Conservation (phyloP, 2,888 invertebrate genomes). For the Lasiommata megera region DNA sequence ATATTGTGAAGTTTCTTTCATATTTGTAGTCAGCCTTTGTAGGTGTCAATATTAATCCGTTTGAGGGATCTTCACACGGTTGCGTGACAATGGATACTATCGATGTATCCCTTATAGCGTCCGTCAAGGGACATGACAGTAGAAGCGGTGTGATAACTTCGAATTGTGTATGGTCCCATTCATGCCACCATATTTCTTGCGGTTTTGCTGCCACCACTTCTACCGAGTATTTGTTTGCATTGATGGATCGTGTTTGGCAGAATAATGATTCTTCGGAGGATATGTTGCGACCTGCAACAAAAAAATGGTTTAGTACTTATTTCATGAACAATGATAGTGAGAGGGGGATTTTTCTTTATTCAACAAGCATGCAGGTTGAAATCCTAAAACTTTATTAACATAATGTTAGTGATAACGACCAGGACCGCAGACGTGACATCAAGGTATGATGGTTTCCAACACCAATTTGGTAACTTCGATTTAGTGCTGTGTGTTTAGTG, state of each 20-base stretch:
- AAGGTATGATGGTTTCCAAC: too few species aligned
- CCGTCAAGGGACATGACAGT: conserved; percentile 83
- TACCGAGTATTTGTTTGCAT: conserved; percentile 61
- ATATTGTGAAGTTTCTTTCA: conserved; percentile 81
- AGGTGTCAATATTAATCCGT: conserved; percentile 59
- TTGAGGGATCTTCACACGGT: conserved; percentile 73
- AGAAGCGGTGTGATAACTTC: conserved; percentile 80
- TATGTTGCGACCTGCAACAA: conserved; percentile 63
- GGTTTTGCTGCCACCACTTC: conserved; percentile 81
- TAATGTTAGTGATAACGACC: too few species aligned
- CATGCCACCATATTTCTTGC: conserved; percentile 83
- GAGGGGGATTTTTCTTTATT: too few species aligned
- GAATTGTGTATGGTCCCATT: conserved; percentile 78
- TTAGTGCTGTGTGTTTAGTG: too few species aligned
- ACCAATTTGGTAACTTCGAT: too few species aligned
- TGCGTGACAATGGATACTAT: conserved; percentile 73
- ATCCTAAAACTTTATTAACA: too few species aligned
- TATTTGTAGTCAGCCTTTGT: conserved; percentile 34
- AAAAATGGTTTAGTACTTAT: too few species aligned
- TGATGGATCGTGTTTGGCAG: conserved; percentile 76
- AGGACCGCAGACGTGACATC: too few species aligned
- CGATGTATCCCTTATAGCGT: conserved; percentile 55
- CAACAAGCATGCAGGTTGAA: too few species aligned
- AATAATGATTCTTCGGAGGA: conserved; percentile 64
- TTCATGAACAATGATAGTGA: too few species aligned